A percentile compares a stretch with the other conserved stretches of the same genome.
These are phyloP conservation scores for Collichthys lucidus DNA, from an alignment of 2,113 vertebrate genomes.

Conservation along the genomic window DNA sequence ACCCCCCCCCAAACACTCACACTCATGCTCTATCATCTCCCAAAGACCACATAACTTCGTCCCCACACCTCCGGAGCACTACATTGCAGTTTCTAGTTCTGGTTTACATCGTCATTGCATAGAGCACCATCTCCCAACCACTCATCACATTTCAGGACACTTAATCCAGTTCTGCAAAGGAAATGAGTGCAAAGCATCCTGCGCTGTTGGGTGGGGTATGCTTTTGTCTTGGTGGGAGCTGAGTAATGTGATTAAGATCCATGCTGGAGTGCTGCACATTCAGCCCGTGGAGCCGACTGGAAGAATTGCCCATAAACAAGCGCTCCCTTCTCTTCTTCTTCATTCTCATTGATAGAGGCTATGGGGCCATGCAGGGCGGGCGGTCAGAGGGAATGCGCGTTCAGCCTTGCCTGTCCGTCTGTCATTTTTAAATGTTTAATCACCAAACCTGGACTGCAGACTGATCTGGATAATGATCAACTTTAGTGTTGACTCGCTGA, in stretches of 20 bases:
- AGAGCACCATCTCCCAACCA: slow-evolving; percentile 18
- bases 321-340: slow-evolving; percentile 24
- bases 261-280: slow-evolving; percentile 55
- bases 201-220: slow-evolving; percentile 18
- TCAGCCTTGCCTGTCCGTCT: slow-evolving; percentile 39
- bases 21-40: slow-evolving; percentile 35
- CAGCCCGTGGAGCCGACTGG: slow-evolving; percentile 49
- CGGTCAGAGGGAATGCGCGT: slow-evolving; percentile 41
- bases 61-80: slow-evolving; percentile 40
- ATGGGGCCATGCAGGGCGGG: slow-evolving; percentile 43
- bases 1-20: slow-evolving; percentile 10
- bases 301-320: slow-evolving; percentile 57
- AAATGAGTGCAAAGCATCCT: slow-evolving; percentile 52
- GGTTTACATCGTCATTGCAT: slow-evolving; percentile 14
- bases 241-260: slow-evolving; percentile 74
- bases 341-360: slow-evolving; percentile 16
- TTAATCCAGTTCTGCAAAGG: slow-evolving; percentile 68
- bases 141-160: slow-evolving; percentile 58
- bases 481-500: slow-evolving; percentile 43
- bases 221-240: slow-evolving; percentile 67
- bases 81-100: slow-evolving; percentile 40
- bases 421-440: slow-evolving; percentile 63
- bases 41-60: slow-evolving; percentile 41
- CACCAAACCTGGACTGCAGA: slow-evolving; percentile 43
- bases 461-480: slow-evolving; percentile 45